Percentiles rank a stretch among this genome's conserved stretches.
These are phyloP conservation scores for Xestia rhomboidea DNA, from an alignment of 2,888 invertebrate genomes.

Conservation along the genomic window DNA sequence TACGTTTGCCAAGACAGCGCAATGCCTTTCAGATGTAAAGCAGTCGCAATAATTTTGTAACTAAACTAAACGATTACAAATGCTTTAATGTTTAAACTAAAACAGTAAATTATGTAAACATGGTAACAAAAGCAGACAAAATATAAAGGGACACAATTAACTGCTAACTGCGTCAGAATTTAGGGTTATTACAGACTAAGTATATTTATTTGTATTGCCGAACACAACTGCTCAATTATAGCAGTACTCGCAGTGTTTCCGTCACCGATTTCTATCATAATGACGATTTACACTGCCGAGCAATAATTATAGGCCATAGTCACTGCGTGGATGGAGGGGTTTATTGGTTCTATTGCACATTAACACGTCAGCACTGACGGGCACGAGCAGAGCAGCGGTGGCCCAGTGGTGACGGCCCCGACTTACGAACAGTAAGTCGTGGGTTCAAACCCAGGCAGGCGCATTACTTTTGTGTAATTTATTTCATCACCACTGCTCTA, in stretches of 20 bases:
- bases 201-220: conserved; percentile 61
- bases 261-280: conserved; percentile 66
- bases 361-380: conserved; percentile 50
- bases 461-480: too few relatives aligned
- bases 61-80: conserved; percentile 57
- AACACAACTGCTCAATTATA: conserved; percentile 67
- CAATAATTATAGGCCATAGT: conserved; percentile 61
- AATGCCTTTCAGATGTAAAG: conserved; percentile 32
- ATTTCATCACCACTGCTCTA: too few relatives aligned
- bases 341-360: conserved; percentile 54
- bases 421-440: too few relatives aligned
- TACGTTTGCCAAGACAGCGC: conserved; percentile 11
- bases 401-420: too few relatives aligned
- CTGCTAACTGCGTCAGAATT: conserved; percentile 54
- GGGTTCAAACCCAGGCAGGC: too few relatives aligned
- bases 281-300: conserved; percentile 65
- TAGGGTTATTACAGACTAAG: conserved; percentile 63
- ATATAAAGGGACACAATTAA: conserved; percentile 62
- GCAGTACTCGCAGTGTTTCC: conserved; percentile 48
- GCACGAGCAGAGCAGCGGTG: too few relatives aligned
- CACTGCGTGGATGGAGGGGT: conserved; percentile 39
- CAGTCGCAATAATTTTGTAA: conserved; percentile 45
- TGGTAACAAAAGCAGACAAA: conserved; percentile 51
- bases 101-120: conserved; percentile 60
- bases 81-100: conserved; percentile 50